Percentiles rank a stretch among this genome's conserved stretches.
These are phyloP conservation scores for Manis javanica DNA, from an alignment of 2,797 vertebrate genomes.

Conservation along the genomic window DNA sequence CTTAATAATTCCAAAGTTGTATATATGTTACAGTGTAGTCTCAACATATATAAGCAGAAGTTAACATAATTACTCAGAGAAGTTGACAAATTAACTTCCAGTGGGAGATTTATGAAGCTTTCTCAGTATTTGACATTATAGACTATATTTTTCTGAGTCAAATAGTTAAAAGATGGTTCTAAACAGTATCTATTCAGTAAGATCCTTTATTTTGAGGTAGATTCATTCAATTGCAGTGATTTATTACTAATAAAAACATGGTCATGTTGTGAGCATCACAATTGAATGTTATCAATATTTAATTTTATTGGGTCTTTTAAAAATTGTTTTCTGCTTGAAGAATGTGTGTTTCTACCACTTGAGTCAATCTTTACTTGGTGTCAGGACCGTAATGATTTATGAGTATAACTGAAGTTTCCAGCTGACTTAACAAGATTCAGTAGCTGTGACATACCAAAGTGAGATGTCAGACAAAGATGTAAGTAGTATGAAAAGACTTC, in stretches of 20 bases:
- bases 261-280: conserved; percentile 35
- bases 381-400: conserved; percentile 60
- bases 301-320: conserved; percentile 51
- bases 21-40: neutral
- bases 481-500: neutral
- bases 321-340: conserved; percentile 18
- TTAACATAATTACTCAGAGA: neutral
- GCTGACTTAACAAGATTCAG: conserved; percentile 36
- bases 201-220: conserved; percentile 54
- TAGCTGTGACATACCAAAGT: conserved; percentile 50
- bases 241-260: conserved; percentile 57
- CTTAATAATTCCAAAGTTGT: conserved; percentile 37
- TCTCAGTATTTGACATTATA: conserved; percentile 4
- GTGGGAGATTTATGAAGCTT: neutral
- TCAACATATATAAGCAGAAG: neutral
- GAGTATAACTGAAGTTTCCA: conserved; percentile 61
- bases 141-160: neutral
- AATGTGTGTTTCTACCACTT: conserved; percentile 62
- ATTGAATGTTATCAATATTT: conserved; percentile 50
- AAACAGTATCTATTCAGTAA: neutral
- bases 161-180: neutral
- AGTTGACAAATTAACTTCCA: conserved; percentile 4
- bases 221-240: neutral
- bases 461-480: conserved; percentile 31
- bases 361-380: conserved; percentile 47